These are phyloP conservation scores for Channa argus DNA, from an alignment of 2,113 vertebrate genomes.

Conservation along the genomic window DNA sequence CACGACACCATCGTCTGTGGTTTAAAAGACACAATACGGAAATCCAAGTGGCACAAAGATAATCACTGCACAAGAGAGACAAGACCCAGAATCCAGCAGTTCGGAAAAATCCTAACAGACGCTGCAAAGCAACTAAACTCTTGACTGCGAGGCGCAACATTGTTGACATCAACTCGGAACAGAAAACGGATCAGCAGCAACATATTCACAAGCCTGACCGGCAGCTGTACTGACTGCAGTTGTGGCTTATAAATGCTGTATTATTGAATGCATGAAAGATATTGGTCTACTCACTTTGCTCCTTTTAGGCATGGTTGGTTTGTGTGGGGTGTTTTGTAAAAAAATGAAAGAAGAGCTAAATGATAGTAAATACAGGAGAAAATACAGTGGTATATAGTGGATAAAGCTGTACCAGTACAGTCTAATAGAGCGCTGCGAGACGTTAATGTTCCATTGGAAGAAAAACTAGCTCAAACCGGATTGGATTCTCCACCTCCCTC, in stretches of 20 bases:
- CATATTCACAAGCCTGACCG: slow-evolving; percentile 29
- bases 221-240: slow-evolving; percentile 22
- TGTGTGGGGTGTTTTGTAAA: slow-evolving; percentile 45
- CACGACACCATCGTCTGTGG: neutral
- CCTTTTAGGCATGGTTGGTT: slow-evolving; percentile 88
- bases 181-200: slow-evolving; percentile 16
- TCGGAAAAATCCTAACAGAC: slow-evolving; percentile 66
- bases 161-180: slow-evolving; percentile 6
- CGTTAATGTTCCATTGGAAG: slow-evolving; percentile 86
- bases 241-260: slow-evolving; percentile 51
- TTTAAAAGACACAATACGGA: neutral
- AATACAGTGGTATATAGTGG: slow-evolving; percentile 70
- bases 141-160: neutral
- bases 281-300: slow-evolving; percentile 84
- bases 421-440: slow-evolving; percentile 77
- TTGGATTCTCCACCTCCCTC: slow-evolving; percentile 84
- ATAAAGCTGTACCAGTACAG: slow-evolving; percentile 81
- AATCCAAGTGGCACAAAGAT: slow-evolving; percentile 38
- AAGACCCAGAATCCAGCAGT: slow-evolving; percentile 42
- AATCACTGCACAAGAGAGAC: slow-evolving; percentile 51
- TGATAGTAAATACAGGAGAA: slow-evolving; percentile 46
- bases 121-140: slow-evolving; percentile 35
- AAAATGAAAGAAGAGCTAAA: slow-evolving; percentile 41
- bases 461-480: slow-evolving; percentile 92
- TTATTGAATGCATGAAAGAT: slow-evolving; percentile 62